Base-by-base conservation (phyloP, 2,797 vertebrate species). In the Galago senegalensis region DNA sequence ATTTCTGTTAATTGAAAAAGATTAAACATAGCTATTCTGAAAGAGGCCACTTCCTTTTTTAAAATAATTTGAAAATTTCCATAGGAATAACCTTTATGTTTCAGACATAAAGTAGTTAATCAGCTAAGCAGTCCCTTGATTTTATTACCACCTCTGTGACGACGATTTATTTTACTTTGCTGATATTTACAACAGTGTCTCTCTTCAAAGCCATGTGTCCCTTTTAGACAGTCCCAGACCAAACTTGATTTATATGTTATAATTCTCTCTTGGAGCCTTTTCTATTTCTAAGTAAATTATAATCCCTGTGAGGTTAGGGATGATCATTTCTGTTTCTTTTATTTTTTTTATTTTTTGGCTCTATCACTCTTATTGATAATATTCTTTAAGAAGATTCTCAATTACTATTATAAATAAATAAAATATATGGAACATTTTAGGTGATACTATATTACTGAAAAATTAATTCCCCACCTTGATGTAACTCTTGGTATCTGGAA, bases 221-320 rank as follows among this genome's bases (percentile, higher is more conserved):
- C 7, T 80, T 86, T 86, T 49, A 34, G 61, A 82, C 12, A 58
- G 3, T 61, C 27, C 8, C 17, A 67, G 13, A 87, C 27, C 23
- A 84, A 94, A 46, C 2, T 72, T 81, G n/a, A 65, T 77, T 89
- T 92, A 86, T n/a, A 61, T 81, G 49, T 76, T 87, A 77, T 95
- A 77, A 85, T 75, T 91, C 20, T 83, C 16, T 27, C 13, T 69
- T 69, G 46, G 7, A n/a, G 25, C 73, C 31, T 37, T 72, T 84
- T 61, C n/a, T 46, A 65, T 76, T 93, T 87, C 40, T 10, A 87
- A 13, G 25, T 73, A 81, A 63, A 70, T 89, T 72, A 43, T 70
- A 84, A 91, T 13, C 23, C 23, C 2, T 7, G 31, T 34, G 4
- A 65, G 10, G 7, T n/a, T 70, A 91, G 25, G 4, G 27, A 63